phyloP scores from a whole-genome alignment of 23 tunicate species.

The Ascidia mentula region DNA sequence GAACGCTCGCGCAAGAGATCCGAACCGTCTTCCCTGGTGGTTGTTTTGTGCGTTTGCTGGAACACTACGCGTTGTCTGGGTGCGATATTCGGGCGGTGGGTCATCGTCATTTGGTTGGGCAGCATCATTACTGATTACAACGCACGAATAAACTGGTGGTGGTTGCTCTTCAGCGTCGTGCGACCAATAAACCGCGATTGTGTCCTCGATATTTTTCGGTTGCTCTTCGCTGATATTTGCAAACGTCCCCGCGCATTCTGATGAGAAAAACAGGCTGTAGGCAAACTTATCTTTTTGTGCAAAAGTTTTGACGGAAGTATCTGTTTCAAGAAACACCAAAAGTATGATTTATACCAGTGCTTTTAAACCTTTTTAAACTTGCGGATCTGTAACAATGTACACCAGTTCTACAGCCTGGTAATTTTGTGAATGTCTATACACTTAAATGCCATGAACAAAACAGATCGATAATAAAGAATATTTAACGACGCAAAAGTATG shows the following conservation, averaged over 20 bases:
- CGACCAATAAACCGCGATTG: constrained; percentile 33
- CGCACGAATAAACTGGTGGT: constrained; percentile 20
- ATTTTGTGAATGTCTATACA: too few relatives aligned
- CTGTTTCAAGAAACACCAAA: too few relatives aligned
- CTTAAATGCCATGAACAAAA: too few relatives aligned
- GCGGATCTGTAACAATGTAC: too few relatives aligned
- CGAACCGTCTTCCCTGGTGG: background rate
- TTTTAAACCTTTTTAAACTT: too few relatives aligned
- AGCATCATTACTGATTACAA: constrained; percentile 9
- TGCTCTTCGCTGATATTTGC: background rate
- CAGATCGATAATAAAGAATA: too few relatives aligned
- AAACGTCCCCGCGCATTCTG: constrained; percentile 5
- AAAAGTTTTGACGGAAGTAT: too few relatives aligned
- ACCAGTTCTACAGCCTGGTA: too few relatives aligned
- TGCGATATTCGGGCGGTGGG: constrained; percentile 15
- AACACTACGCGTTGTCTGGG: background rate
- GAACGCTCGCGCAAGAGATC: background rate
- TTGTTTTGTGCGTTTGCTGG: background rate
- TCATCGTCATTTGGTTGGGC: background rate
- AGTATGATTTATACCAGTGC: too few relatives aligned
- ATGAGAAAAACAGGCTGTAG: too few relatives aligned
- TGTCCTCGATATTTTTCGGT: constrained; percentile 22
- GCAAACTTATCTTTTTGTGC: too few relatives aligned
- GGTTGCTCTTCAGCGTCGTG: background rate
- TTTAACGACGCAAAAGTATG: too few relatives aligned